Conservation (phyloP, 2,888 invertebrate species). For the Neocrepidodera transversa region DNA sequence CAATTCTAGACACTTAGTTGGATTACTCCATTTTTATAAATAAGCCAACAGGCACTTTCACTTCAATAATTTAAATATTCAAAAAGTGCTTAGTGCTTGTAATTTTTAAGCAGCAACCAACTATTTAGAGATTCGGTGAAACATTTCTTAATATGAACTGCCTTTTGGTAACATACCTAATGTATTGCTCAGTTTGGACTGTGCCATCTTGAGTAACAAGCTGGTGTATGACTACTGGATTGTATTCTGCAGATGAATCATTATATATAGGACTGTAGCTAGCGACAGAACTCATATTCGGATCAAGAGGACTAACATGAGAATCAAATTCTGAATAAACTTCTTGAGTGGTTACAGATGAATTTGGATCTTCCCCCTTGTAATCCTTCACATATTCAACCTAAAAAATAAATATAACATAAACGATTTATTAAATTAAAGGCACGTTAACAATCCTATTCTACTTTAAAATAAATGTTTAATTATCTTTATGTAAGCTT, state of each 20-base stretch:
- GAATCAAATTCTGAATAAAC: slow-evolving; percentile 51
- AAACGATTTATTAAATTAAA: not conserved
- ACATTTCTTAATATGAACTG: too few species aligned
- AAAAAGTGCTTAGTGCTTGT: too few species aligned
- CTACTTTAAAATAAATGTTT: too few species aligned
- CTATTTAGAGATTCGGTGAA: too few species aligned
- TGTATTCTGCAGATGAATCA: slow-evolving; percentile 46
- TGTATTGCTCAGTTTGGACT: slow-evolving; percentile 40
- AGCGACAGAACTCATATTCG: slow-evolving; percentile 66
- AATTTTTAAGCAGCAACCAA: too few species aligned
- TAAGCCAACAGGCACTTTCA: too few species aligned
- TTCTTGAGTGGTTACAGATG: slow-evolving; percentile 34
- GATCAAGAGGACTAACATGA: slow-evolving; percentile 58
- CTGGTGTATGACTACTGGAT: slow-evolving; percentile 56
- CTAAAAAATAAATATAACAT: slow-evolving; percentile 40
- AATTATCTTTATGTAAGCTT: too few species aligned
- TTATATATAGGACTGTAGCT: slow-evolving; percentile 68
- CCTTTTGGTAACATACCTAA: too few species aligned
- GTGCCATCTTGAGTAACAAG: slow-evolving; percentile 48
- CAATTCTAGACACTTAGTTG: too few species aligned
- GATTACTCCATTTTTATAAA: too few species aligned
- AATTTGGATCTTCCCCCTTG: slow-evolving; percentile 45
- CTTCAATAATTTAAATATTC: too few species aligned
- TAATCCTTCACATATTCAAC: slow-evolving; percentile 58
- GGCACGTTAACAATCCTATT: too few species aligned